Evolutionary conservation across 1,140 invertebrate species (phyloP), one percentile per base, ranked within the genome.

Genomic region (Sycophila sp.): DNA sequence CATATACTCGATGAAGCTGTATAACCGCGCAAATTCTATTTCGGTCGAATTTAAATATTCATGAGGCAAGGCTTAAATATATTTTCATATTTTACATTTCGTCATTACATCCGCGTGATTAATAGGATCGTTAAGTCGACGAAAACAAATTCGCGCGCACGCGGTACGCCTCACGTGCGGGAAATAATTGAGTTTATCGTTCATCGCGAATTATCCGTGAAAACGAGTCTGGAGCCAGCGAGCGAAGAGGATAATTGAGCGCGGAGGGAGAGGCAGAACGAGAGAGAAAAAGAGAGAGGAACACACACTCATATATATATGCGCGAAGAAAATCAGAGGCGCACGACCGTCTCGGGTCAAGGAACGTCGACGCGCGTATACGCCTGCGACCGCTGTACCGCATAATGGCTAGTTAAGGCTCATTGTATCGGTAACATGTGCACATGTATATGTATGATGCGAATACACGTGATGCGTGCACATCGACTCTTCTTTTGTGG

Each of bases 351-450:
- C 36, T 63, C 40, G 49, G 53, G 60, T 51, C 49, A 58, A 58
- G 60, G 51, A 70, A 70, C 51, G 19, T 59, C 34, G 42, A 5
- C 22, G 45, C 51, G 34, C 15, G 32, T 32, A n/a, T n/a, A 19
- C 24, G n/a, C n/a, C 22, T 32, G 34, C 78, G 71, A 73, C 75
- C 72, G 75, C 69, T 75, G 73, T 71, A 45, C 19, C 55, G 68
- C 56, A 81, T 84, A 84, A 84, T 83, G 78, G 78, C 78, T 85
- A 82, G 80, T 83, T 83, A 82, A 77, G 73, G 58, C 66, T 82
- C 76, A 83, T 84, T 84, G 81, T 83, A 78, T 78, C 67, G 73
- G 74, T 75, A 78, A 79, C 72, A 68, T 65, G 40, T 65, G 30
- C 11, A 15, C 51, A 17, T 36, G 63, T 42, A 32, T 47, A 22